Evolutionary conservation across 2,797 vertebrate genomes (phyloP).

Genomic region (Silurus lanzhouensis): DNA sequence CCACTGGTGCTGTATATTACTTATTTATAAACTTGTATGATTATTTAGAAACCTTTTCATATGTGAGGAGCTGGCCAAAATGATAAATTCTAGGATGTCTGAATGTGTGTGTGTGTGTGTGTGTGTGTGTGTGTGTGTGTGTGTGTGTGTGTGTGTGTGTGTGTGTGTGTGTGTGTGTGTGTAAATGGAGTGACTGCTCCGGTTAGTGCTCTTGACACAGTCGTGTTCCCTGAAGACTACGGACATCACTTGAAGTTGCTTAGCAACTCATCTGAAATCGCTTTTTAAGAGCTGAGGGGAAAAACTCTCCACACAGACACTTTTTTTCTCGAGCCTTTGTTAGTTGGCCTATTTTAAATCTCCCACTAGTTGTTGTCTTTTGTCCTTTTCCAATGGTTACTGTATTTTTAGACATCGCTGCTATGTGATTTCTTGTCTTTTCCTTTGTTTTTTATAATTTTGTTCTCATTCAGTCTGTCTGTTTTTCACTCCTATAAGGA

Average conservation of each 20-base stretch:
- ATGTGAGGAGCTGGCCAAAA: not conserved
- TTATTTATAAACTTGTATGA: not conserved
- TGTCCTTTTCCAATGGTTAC: conserved; percentile 43
- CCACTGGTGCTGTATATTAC: conserved; percentile 8
- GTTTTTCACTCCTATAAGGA: conserved; percentile 31
- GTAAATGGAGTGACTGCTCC: conserved; percentile 24
- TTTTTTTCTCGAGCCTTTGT: conserved; percentile 41
- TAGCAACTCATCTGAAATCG: conserved; percentile 53
- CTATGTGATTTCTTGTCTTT: conserved; percentile 32
- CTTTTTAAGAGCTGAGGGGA: conserved; percentile 37
- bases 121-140: conserved; percentile 1
- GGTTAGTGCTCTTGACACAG: conserved; percentile 44
- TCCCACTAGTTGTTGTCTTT: conserved; percentile 34
- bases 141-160: conserved; percentile 21
- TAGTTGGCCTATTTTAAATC: conserved; percentile 46
- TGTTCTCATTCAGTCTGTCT: conserved; percentile 8
- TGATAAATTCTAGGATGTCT: not conserved
- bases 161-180: conserved; percentile 19
- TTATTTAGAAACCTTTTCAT: conserved; percentile 28
- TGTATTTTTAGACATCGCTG: conserved; percentile 45
- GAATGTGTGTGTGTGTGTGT: conserved; percentile 26
- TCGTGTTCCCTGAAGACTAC: conserved; percentile 40
- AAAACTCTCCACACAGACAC: conserved; percentile 35
- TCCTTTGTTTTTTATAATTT: not conserved
- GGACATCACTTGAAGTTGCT: conserved; percentile 51